Percentiles rank a stretch among this genome's conserved stretches.
Evolutionary conservation across 2,113 vertebrate genomes (phyloP).

Genomic region (Nestor notabilis): DNA sequence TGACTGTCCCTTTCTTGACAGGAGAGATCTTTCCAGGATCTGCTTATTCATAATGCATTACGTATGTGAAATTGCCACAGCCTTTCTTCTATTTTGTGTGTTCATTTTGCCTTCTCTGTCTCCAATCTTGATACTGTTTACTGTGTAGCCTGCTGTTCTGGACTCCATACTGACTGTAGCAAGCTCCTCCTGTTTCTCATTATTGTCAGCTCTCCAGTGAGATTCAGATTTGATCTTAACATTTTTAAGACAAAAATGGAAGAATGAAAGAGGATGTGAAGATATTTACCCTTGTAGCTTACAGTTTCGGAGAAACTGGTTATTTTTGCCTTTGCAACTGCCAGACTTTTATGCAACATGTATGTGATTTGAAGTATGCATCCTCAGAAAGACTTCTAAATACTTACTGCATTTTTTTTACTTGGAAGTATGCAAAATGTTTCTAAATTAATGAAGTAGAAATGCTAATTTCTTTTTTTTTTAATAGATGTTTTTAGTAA

Average conservation of each 20-base stretch:
- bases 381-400: background rate
- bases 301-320: background rate
- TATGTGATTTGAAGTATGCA: background rate
- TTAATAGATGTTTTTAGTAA: background rate
- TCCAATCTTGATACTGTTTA: background rate
- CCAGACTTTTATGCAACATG: background rate
- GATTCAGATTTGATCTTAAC: background rate
- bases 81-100: background rate
- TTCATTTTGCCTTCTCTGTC: background rate
- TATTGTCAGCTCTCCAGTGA: background rate
- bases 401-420: background rate
- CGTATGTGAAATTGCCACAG: background rate
- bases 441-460: background rate
- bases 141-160: background rate
- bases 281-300: background rate
- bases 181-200: background rate
- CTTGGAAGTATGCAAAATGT: background rate
- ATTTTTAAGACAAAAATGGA: background rate
- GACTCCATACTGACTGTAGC: background rate
- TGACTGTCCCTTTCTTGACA: background rate
- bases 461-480: background rate
- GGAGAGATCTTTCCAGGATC: background rate
- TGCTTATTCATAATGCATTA: background rate
- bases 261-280: background rate
- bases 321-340: background rate